Conservation (phyloP, 2,888 invertebrate species). For the Tetragnatha montana region DNA sequence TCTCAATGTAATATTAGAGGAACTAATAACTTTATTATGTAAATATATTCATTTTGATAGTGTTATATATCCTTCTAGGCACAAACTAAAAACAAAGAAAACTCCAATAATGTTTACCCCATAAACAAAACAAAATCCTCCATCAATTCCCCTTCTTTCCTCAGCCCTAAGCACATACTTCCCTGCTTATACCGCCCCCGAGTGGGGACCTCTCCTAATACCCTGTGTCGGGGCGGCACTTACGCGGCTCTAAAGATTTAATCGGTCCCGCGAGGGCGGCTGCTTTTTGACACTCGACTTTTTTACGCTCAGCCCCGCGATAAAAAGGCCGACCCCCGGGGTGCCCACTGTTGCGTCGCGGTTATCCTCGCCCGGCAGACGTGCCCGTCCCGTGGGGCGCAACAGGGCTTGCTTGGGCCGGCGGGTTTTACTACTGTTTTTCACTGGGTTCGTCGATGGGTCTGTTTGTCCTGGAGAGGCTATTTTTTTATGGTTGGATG, state of each 20-base stretch:
- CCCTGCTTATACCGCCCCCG: not conserved
- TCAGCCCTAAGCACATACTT: not conserved
- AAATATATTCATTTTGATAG: too few species aligned
- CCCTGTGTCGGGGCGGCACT: not conserved
- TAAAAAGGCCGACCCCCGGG: constrained; percentile 60
- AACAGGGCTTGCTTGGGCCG: not conserved
- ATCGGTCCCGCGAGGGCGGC: constrained; percentile 59
- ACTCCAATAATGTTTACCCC: too few species aligned
- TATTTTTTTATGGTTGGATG: constrained; percentile 17
- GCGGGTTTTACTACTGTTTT: constrained; percentile 7
- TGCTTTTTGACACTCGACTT: constrained; percentile 65
- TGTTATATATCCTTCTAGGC: too few species aligned
- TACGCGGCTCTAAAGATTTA: constrained; percentile 42
- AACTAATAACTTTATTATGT: too few species aligned
- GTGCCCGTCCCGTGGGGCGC: constrained; percentile 23
- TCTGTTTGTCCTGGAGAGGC: not conserved
- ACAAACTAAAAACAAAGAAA: too few species aligned
- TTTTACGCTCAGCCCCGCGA: constrained; percentile 55
- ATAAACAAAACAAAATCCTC: not conserved
- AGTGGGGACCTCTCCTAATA: not conserved
- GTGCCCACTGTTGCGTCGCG: constrained; percentile 57
- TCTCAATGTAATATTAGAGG: too few species aligned
- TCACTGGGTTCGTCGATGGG: not conserved
- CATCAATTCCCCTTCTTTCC: not conserved
- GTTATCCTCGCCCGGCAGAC: constrained; percentile 63